Evolutionary conservation across 2,113 vertebrate genomes (phyloP), one percentile per base, ranked within the genome.

Genomic region (Chamaetylas fuelleborni): DNA sequence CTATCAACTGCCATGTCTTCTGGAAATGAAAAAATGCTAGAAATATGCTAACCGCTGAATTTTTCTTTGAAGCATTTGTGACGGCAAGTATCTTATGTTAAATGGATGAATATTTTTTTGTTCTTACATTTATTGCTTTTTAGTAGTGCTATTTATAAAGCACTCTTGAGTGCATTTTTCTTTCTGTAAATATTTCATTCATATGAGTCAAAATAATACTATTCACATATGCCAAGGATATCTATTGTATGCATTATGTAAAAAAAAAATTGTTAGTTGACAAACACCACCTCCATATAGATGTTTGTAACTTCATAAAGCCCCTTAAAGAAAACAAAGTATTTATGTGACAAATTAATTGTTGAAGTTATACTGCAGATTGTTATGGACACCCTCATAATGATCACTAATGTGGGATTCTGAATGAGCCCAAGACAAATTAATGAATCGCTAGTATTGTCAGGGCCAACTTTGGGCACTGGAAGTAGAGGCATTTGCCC

Each of bases 71-170:
- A 78, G 69, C 22, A 48, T 71, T 91, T 86, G 54, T 48, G 48
- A 78, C 56, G 48, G 56, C 64, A 94, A 92, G 58, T 24, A 73
- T 42, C 54, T 77, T n/a, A 86, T 33, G 25, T 69, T 47, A 94
- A 92, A 95, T 66, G 53, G 87, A 92, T 89, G 36, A 77, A 15
- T 43, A 29, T 29, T 64, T 70, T 70, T 95, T 92, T 96, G 33
- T 83, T 95, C 43, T 83, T 85, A 78, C 43, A 47, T 81, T 62
- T 92, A 47, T 40, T 71, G 60, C 15, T 38, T 95, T 90, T 96
- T 74, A 90, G 47, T 48, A 80, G 7, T n/a, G 31, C 31, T 71
- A 40, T 77, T 92, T 82, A 88, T 67, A 96, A 94, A 80, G 26
- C 28, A 73, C 22, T 78, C 60, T 73, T 73, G 60, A 92, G 33